phyloP scores from a whole-genome alignment of 2,888 invertebrate species.

The Cepaea hortensis region DNA sequence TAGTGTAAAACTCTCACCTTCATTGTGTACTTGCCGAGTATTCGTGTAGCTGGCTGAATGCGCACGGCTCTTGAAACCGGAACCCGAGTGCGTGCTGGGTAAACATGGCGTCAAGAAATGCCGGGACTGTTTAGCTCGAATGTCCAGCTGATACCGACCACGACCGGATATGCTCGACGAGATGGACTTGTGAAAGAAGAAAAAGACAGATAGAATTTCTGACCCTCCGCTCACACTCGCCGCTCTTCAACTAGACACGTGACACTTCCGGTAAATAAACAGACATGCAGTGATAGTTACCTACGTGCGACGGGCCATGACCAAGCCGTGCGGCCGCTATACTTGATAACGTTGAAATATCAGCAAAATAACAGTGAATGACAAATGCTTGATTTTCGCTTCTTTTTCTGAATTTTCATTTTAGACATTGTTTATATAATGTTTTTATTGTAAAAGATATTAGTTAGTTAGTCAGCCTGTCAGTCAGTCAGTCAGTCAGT shows the following conservation, averaged over 20 bases:
- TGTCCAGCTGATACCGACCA: conserved; percentile 19
- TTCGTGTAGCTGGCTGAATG: neutral
- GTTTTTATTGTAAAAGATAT: too few relatives aligned
- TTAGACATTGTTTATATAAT: too few relatives aligned
- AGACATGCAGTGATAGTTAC: neutral
- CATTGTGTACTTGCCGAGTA: too few relatives aligned
- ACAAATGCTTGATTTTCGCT: too few relatives aligned
- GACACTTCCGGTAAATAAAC: neutral
- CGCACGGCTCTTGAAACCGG: neutral
- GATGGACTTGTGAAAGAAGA: conserved; percentile 10
- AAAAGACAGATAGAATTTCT: neutral
- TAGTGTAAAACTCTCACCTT: too few relatives aligned
- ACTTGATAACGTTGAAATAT: too few relatives aligned
- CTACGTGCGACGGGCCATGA: too few relatives aligned
- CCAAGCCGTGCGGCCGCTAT: too few relatives aligned
- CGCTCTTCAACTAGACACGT: neutral
- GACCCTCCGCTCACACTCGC: neutral
- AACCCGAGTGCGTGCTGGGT: neutral
- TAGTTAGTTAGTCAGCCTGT: too few relatives aligned
- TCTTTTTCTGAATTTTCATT: too few relatives aligned
- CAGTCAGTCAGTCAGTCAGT: too few relatives aligned
- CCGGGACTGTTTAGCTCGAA: conserved; percentile 10
- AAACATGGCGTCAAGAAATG: conserved; percentile 18
- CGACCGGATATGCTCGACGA: conserved; percentile 21
- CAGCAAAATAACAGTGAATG: too few relatives aligned